These are phyloP conservation scores for Ceratoteleas bidentatus DNA, from an alignment of 1,140 invertebrate species.

Conservation along the genomic window DNA sequence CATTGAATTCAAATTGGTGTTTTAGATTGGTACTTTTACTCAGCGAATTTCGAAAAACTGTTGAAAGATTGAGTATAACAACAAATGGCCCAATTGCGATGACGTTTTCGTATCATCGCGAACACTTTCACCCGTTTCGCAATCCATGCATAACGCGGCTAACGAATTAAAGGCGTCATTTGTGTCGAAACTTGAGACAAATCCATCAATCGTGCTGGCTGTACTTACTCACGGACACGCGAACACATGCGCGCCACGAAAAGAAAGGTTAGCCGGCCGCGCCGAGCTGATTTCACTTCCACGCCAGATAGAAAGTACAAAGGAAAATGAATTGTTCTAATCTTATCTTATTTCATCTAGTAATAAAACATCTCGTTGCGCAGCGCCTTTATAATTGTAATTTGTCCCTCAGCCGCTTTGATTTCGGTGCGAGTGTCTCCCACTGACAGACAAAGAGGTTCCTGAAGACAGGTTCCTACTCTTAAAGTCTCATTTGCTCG, in stretches of 20 bases:
- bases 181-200: conserved; percentile 61
- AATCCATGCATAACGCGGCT: conserved; percentile 16
- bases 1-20: no score
- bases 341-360: conserved; percentile 62
- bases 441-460: no score
- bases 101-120: conserved; percentile 33
- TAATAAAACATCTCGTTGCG: conserved; percentile 60
- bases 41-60: no score
- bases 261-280: conserved; percentile 56
- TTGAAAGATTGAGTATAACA: no score
- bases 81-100: neutral
- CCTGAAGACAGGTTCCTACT: no score
- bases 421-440: no score
- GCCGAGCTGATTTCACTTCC: conserved; percentile 62
- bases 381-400: conserved; percentile 42
- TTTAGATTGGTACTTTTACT: no score
- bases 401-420: conserved; percentile 41
- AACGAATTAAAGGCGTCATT: conserved; percentile 42
- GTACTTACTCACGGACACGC: conserved; percentile 1
- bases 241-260: conserved; percentile 13
- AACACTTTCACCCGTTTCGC: conserved; percentile 35
- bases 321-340: conserved; percentile 65
- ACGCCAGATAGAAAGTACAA: conserved; percentile 62
- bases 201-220: conserved; percentile 44
- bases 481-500: no score